Evolutionary conservation across 2,888 invertebrate genomes (phyloP).

Genomic region (Aporophyla lueneburgensis): DNA sequence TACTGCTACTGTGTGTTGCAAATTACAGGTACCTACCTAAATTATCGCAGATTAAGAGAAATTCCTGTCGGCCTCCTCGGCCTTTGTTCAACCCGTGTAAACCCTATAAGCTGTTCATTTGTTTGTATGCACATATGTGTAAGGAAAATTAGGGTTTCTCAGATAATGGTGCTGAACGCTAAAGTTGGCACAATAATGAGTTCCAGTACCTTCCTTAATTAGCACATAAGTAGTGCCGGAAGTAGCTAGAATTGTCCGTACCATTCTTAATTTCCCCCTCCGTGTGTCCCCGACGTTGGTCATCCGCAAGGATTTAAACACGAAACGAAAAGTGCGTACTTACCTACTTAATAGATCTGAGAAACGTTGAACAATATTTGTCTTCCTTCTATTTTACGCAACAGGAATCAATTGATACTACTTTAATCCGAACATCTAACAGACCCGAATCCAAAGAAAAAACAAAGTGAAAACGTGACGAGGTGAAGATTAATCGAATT

Average conservation of each 20-base stretch:
- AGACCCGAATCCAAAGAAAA: conserved; percentile 47
- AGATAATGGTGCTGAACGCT: neutral
- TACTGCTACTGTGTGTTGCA: neutral
- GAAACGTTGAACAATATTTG: conserved; percentile 15
- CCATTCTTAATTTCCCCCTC: neutral
- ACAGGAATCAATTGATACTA: conserved; percentile 36
- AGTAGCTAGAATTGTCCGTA: neutral
- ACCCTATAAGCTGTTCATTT: too few relatives aligned
- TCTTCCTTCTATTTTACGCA: conserved; percentile 16
- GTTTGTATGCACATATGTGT: too few relatives aligned
- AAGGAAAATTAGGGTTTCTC: neutral
- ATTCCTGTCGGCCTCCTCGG: too few relatives aligned
- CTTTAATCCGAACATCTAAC: conserved; percentile 18
- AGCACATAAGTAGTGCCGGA: neutral
- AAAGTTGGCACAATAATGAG: too few relatives aligned
- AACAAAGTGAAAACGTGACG: conserved; percentile 54
- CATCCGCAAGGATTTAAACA: neutral
- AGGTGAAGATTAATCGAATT: conserved; percentile 51
- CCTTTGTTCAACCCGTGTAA: too few relatives aligned
- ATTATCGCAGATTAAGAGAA: neutral
- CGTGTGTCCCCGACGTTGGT: neutral
- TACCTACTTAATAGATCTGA: neutral
- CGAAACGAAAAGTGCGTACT: neutral
- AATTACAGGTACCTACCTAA: neutral
- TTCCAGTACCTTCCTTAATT: neutral